A percentile compares a stretch with the other conserved stretches of the same genome.
Evolutionary conservation across 2,113 vertebrate species (phyloP).

Genomic region (Oceanodroma tethys): DNA sequence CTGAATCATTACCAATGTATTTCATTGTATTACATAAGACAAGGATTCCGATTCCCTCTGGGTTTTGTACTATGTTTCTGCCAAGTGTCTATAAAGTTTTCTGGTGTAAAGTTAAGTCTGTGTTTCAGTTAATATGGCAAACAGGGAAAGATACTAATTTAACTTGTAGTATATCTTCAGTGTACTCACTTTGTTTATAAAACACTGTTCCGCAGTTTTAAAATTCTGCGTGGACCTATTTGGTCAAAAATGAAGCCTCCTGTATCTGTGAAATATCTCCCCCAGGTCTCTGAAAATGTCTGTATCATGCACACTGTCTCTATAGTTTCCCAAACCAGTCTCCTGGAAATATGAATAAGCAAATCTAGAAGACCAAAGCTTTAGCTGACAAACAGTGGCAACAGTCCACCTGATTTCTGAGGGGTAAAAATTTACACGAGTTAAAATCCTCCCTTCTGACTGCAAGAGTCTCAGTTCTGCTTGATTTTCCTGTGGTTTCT

Average conservation of each 20-base stretch:
- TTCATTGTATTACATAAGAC: not conserved
- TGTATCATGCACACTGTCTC: not conserved
- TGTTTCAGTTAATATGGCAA: not conserved
- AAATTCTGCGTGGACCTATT: not conserved
- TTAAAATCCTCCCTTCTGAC: not conserved
- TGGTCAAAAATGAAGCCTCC: not conserved
- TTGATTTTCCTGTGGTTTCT: not conserved
- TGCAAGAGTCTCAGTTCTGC: not conserved
- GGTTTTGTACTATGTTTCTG: not conserved
- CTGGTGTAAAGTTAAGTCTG: not conserved
- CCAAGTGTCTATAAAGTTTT: not conserved
- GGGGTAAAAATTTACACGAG: not conserved
- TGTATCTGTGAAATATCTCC: not conserved
- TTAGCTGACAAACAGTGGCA: not conserved
- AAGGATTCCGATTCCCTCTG: not conserved
- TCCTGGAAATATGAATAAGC: not conserved
- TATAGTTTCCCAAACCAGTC: not conserved
- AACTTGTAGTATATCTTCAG: not conserved
- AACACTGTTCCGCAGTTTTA: not conserved
- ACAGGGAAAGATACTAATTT: not conserved
- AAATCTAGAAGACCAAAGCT: not conserved
- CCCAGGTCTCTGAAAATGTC: not conserved
- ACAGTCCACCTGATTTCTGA: not conserved
- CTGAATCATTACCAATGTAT: not conserved
- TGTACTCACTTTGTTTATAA: not conserved